Evolutionary conservation across 2,113 vertebrate genomes (phyloP).

Genomic region (Eclectus roratus): DNA sequence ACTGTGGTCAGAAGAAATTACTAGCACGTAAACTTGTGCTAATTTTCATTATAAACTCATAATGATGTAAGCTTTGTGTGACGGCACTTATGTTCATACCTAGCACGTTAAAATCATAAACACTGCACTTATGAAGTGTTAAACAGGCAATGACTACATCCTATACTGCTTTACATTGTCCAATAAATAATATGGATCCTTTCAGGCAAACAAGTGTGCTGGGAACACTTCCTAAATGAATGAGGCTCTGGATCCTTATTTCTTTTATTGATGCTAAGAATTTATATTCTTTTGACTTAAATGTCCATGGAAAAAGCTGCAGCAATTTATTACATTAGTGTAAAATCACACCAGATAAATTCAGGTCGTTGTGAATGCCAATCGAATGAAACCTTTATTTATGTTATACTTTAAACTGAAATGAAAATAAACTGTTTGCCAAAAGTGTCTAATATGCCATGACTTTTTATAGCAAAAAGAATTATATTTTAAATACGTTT

Average conservation of each 20-base stretch:
- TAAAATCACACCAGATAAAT: not conserved
- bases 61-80: not conserved
- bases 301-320: not conserved
- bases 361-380: not conserved
- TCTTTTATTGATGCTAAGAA: not conserved
- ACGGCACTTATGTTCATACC: not conserved
- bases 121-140: not conserved
- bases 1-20: not conserved
- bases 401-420: not conserved
- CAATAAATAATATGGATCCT: not conserved
- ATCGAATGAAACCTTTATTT: not conserved
- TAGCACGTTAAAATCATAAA: not conserved
- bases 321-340: not conserved
- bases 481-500: not conserved
- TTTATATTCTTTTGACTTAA: not conserved
- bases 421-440: not conserved
- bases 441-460: not conserved
- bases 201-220: not conserved
- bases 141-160: not conserved
- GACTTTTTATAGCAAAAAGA: not conserved
- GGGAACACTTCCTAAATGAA: not conserved
- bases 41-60: not conserved
- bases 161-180: not conserved
- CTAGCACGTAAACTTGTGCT: not conserved
- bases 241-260: not conserved